phyloP scores from a whole-genome alignment of 1,140 invertebrate species.

The Drosophila mayri region DNA sequence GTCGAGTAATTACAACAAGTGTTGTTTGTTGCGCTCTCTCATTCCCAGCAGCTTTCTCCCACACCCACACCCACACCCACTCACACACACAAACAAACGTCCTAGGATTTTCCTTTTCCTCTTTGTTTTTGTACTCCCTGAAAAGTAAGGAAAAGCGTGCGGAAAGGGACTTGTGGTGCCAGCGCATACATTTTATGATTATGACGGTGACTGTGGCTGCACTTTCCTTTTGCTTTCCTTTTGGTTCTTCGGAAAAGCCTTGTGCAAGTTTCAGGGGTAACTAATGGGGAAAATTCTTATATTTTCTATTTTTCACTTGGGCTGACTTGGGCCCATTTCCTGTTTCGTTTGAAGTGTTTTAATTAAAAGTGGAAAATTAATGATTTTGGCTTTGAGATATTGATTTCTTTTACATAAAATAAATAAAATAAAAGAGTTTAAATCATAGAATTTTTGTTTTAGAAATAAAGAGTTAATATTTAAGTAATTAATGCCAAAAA shows the following conservation, averaged over 20 bases:
- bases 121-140: slow-evolving; percentile 22
- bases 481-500: too few relatives aligned
- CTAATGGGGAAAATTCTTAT: slow-evolving; percentile 21
- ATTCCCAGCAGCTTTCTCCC: not conserved
- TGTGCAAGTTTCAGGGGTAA: slow-evolving; percentile 15
- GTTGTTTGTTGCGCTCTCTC: slow-evolving; percentile 45
- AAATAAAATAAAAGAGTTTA: not conserved
- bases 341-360: slow-evolving; percentile 56
- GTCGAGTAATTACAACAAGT: slow-evolving; percentile 73
- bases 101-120: slow-evolving; percentile 17
- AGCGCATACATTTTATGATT: slow-evolving; percentile 80
- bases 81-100: slow-evolving; percentile 1
- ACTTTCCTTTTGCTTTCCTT: slow-evolving; percentile 21
- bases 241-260: slow-evolving; percentile 21
- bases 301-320: slow-evolving; percentile 10
- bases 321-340: slow-evolving; percentile 40
- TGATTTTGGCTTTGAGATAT: slow-evolving; percentile 48
- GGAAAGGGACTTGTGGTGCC: slow-evolving; percentile 45
- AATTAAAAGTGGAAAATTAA: slow-evolving; percentile 80
- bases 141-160: not conserved
- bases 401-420: not conserved
- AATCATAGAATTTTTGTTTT: not conserved
- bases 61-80: slow-evolving; percentile 1
- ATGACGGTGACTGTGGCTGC: slow-evolving; percentile 57
- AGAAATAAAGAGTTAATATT: too few relatives aligned